These are phyloP conservation scores for Ramazzottius varieornatus DNA, from an alignment of 2,888 invertebrate species.

Conservation along the genomic window DNA sequence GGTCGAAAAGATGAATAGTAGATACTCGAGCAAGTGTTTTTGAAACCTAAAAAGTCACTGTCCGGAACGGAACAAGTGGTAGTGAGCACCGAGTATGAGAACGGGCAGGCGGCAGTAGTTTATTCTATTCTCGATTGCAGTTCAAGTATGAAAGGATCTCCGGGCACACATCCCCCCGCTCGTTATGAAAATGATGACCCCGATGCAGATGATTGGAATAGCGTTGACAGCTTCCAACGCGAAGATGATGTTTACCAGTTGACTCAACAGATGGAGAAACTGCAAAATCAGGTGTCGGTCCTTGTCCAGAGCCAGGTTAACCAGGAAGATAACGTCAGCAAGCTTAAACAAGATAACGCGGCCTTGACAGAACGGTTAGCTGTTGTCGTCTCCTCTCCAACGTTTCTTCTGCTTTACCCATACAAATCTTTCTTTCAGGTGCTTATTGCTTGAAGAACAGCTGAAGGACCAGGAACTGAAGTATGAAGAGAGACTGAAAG, in stretches of 20 bases:
- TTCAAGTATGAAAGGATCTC: not conserved
- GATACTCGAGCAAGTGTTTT: too few relatives aligned
- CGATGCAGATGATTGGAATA: not conserved
- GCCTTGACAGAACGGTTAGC: not conserved
- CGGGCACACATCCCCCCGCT: not conserved
- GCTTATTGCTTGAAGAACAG: not conserved
- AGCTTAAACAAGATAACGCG: not conserved
- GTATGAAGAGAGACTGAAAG: not conserved
- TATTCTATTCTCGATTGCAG: too few relatives aligned
- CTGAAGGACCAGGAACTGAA: not conserved
- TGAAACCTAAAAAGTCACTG: too few relatives aligned
- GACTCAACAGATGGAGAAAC: not conserved
- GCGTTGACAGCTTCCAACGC: not conserved
- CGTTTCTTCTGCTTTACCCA: not conserved
- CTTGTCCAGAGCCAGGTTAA: not conserved
- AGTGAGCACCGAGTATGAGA: too few relatives aligned
- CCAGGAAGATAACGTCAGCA: conserved; percentile 1
- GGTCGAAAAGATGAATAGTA: too few relatives aligned
- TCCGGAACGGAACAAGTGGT: too few relatives aligned
- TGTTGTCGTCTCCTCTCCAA: not conserved
- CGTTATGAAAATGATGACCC: not conserved
- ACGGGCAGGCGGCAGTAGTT: too few relatives aligned
- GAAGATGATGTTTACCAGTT: not conserved
- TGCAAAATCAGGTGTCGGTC: not conserved
- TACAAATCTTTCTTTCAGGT: not conserved